Conservation (phyloP, 2,888 invertebrate species). For the Arrhopalites spinosus region DNA sequence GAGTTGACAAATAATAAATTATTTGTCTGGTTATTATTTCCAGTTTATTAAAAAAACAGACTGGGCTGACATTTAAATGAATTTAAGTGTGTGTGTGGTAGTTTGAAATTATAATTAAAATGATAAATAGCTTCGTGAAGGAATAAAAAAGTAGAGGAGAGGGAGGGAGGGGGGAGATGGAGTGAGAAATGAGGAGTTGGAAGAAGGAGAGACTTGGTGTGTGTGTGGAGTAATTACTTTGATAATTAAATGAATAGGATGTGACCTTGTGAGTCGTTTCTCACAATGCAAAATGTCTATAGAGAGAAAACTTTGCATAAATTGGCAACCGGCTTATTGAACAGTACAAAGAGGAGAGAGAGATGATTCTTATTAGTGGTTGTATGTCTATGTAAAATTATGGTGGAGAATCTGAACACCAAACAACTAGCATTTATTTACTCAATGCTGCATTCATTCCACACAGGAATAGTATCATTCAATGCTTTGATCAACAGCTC, state of each 20-base stretch:
- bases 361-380: not conserved
- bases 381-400: too few species aligned
- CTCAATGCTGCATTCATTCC: not conserved
- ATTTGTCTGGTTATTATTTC: too few species aligned
- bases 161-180: not conserved
- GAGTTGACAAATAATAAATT: too few species aligned
- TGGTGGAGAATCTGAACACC: too few species aligned
- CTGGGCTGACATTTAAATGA: too few species aligned
- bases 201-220: too few species aligned
- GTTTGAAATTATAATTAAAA: too few species aligned
- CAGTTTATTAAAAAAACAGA: too few species aligned
- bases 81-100: too few species aligned
- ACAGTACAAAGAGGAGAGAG: not conserved
- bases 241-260: constrained; percentile 21
- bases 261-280: constrained; percentile 16
- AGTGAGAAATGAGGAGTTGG: not conserved
- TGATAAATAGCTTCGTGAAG: not conserved
- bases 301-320: constrained; percentile 7
- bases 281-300: constrained; percentile 7
- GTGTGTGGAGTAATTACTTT: constrained; percentile 13
- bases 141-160: not conserved
- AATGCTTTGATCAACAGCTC: too few species aligned
- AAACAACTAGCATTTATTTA: not conserved
- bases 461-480: not conserved
- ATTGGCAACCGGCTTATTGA: not conserved